Evolutionary conservation across 1,140 invertebrate genomes (phyloP), one percentile per base, ranked within the genome.

Genomic region (Sycophaga agraensis): DNA sequence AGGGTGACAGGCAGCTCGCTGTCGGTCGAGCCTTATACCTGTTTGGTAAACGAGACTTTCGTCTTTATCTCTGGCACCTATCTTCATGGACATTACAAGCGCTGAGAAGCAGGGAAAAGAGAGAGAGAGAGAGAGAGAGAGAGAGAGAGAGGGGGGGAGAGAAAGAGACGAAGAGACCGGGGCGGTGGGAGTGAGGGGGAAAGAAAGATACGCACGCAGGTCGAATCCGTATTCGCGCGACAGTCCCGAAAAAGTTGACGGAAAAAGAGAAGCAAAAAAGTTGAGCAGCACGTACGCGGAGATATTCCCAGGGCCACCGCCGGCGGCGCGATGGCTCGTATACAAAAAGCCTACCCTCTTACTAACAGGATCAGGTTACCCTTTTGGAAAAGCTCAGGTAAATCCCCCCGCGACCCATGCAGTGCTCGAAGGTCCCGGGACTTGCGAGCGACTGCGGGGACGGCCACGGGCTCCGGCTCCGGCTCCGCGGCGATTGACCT

Each of bases 351-450:
- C n/a, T n/a, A n/a, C n/a, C n/a, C n/a, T n/a, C 39, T 6, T 26
- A 73, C 71, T 75, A 79, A 78, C 73, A 77, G 73, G 77, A 80
- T 80, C 78, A 76, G 67, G 72, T 78, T 79, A 73, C 76, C 66
- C 67, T 67, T 68, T 69, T 72, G 67, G 70, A 71, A 75, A 59
- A 68, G 68, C 24, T 16, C 51, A 61, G 59, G 59, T 61, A 61
- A 46, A 54, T 45, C 34, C 22, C 40, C 39, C 46, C 34, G 16
- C 14, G n/a, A n/a, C n/a, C n/a, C n/a, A n/a, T 45, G 19, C 37
- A n/a, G 9, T 12, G 35, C 24, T 37, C 19, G 40, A 57, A 50
- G 24, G 21, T 58, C 45, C 49, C 31, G 2, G n/a, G 22, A 48
- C 43, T 14, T 40, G 24, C 26, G 50, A n/a, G n/a, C 37, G 56